Percentiles rank a stretch among this genome's conserved stretches.
Conservation (phyloP, 1,140 invertebrate species). For the Delia radicum region DNA sequence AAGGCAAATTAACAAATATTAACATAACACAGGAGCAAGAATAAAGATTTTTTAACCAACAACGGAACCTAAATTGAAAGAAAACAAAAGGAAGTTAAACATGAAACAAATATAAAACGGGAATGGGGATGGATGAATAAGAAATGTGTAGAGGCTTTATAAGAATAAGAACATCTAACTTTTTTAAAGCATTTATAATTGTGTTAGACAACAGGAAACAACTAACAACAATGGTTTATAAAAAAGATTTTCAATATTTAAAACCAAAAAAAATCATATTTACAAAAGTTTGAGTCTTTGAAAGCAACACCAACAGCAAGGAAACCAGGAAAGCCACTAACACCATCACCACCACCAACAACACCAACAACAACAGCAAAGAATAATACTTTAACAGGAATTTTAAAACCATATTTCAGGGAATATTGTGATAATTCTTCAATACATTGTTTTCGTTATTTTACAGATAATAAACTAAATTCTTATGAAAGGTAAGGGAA, state of each 20-base stretch:
- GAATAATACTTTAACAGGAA: not conserved
- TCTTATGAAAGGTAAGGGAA: constrained; percentile 46
- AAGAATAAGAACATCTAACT: not conserved
- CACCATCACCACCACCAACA: not conserved
- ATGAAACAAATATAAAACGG: not conserved
- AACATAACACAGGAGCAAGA: not conserved
- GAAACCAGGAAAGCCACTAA: not conserved
- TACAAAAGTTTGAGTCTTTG: not conserved
- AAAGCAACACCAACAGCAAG: not conserved
- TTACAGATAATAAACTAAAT: constrained; percentile 38
- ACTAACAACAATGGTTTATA: not conserved
- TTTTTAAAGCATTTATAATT: not conserved
- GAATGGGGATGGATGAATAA: not conserved
- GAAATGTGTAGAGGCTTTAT: not conserved
- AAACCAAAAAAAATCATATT: constrained; percentile 3
- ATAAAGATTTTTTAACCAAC: not conserved
- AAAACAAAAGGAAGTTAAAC: not conserved
- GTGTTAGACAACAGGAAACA: not conserved
- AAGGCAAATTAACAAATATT: constrained; percentile 22
- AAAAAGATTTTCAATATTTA: constrained; percentile 12
- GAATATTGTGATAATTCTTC: constrained; percentile 41
- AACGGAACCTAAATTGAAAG: not conserved
- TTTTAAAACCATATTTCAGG: constrained; percentile 24
- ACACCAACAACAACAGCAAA: not conserved
- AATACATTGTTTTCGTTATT: constrained; percentile 43